Base-by-base conservation (phyloP, 1,140 invertebrate genomes). In the Drosophila eugracilis region DNA sequence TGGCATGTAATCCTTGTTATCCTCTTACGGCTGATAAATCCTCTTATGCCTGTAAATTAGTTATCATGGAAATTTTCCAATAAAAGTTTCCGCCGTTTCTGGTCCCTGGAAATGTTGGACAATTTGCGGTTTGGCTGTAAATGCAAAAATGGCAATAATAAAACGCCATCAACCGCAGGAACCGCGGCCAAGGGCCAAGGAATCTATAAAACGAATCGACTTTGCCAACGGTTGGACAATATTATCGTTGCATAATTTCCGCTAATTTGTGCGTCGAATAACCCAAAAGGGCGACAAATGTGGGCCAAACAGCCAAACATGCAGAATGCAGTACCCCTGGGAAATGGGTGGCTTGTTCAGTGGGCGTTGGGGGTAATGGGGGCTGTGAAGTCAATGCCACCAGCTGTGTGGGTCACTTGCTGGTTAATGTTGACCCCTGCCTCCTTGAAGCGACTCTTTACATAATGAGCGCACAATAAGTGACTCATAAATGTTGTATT, bases 161-260 rank as follows among this genome's bases (percentile, higher is more conserved):
- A 65, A 66, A 30, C 19, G 28, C 50, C 37, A 55, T 55, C 28
- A 47, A 52, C 19, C 42, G 19, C 52, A 75, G 62, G 10, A 30
- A 12, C 14, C 34, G 34, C 17, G 41, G 39, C 49, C n/a, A 32
- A 32, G 10, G 9, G 4, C 30, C 30, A 83, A 57, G 60, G 48
- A 39, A 69, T 22, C 7, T 15, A 62, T 62, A 50, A 54, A 39
- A 28, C n/a, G 28, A 69, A 76, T 76, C 32, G 28, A 45, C 39
- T 37, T 17, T 17, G 26, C 42, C 49, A 60, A 42, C 42, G 17
- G 69, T 44, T 54, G 49, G 24, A 65, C 57, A 73, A 66, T 37
- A 86, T 86, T 76, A 80, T 76, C 48, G 76, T 80, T 86, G 76
- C 72, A 85, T 80, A 86, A 85, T 76, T 76, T 85, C 72, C 66